Percentiles rank a stretch among this genome's conserved stretches.
phyloP scores from a whole-genome alignment of 2,888 invertebrate genomes.

The Belgica antarctica region DNA sequence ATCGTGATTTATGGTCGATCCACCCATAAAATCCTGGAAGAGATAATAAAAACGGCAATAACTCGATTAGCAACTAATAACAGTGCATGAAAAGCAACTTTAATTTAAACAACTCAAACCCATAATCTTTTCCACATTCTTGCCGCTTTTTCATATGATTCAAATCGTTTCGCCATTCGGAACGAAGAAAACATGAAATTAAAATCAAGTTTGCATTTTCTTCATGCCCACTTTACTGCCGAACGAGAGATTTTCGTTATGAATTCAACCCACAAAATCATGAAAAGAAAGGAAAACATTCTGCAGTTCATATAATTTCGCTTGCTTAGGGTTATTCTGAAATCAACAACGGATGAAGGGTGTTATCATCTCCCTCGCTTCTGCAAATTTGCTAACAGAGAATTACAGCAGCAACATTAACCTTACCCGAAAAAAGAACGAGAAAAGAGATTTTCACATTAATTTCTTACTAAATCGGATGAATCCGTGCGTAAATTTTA shows the following conservation, averaged over 20 bases:
- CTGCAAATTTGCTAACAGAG: background rate
- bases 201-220: slow-evolving; percentile 28
- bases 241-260: background rate
- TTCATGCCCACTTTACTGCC: slow-evolving; percentile 38
- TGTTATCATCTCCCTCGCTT: slow-evolving; percentile 9
- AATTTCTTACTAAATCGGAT: slow-evolving; percentile 25
- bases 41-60: slow-evolving; percentile 5
- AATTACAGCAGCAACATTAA: slow-evolving; percentile 29
- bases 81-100: background rate
- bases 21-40: background rate
- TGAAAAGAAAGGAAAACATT: slow-evolving; percentile 17
- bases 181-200: slow-evolving; percentile 2
- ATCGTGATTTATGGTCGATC: background rate
- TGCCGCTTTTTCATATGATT: too few species aligned
- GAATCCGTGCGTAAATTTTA: slow-evolving; percentile 43
- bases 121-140: background rate
- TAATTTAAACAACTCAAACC: slow-evolving; percentile 13
- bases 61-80: background rate
- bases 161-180: background rate
- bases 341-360: slow-evolving; percentile 27
- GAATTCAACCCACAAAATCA: slow-evolving; percentile 36
- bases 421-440: background rate
- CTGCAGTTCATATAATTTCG: slow-evolving; percentile 29
- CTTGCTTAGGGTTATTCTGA: slow-evolving; percentile 17
- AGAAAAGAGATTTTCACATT: slow-evolving; percentile 34